Percentiles rank a stretch among this genome's conserved stretches.
Conservation (phyloP, 2,888 invertebrate genomes). For the Eubasilissa splendida region DNA sequence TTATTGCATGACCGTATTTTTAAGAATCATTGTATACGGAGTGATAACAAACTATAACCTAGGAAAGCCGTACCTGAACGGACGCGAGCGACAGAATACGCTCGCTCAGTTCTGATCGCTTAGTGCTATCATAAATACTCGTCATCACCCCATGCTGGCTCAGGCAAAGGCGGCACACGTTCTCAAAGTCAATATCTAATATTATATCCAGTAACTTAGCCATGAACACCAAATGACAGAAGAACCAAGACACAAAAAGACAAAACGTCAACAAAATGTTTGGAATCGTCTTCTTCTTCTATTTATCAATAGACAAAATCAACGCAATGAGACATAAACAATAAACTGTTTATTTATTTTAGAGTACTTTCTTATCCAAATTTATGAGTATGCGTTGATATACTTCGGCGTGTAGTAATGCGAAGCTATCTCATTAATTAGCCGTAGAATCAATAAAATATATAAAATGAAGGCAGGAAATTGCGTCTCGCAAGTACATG, state of each 20-base stretch:
- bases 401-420: no score
- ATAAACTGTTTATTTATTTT: no score
- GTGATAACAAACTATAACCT: slow-evolving; percentile 7
- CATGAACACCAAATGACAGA: slow-evolving; percentile 9
- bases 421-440: no score
- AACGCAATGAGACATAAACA: background rate
- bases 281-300: background rate
- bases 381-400: no score
- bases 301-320: slow-evolving; percentile 7
- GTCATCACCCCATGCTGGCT: slow-evolving; percentile 60
- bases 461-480: no score
- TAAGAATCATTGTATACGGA: background rate
- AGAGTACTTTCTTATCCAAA: no score
- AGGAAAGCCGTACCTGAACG: slow-evolving; percentile 60
- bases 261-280: slow-evolving; percentile 35
- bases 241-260: background rate
- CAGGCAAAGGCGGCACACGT: slow-evolving; percentile 62
- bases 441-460: no score
- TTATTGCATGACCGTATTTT: no score
- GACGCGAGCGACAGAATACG: slow-evolving; percentile 61
- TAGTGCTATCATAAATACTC: slow-evolving; percentile 59
- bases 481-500: no score
- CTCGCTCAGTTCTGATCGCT: slow-evolving; percentile 57
- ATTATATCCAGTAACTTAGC: slow-evolving; percentile 32
- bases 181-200: slow-evolving; percentile 58